Evolutionary conservation across 2,113 vertebrate species (phyloP).

Genomic region (Cepphus grylle): DNA sequence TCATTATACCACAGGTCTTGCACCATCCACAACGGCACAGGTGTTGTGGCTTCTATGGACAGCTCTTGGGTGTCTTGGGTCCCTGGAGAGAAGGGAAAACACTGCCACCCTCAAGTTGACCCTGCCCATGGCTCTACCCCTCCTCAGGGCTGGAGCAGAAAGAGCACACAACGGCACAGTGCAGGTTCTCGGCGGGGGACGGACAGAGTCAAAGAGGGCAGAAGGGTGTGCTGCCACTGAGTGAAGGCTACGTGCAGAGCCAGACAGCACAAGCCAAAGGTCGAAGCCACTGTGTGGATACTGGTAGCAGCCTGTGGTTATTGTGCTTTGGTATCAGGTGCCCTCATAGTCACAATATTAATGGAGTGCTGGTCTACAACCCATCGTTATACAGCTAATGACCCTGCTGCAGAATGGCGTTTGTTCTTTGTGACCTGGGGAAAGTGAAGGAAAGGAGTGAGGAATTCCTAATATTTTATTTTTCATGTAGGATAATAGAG

Average conservation of each 20-base stretch:
- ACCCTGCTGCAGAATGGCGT: not conserved
- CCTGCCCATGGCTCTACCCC: not conserved
- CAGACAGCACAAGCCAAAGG: not conserved
- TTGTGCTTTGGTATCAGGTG: not conserved
- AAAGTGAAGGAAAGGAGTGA: not conserved
- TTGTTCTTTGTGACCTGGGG: not conserved
- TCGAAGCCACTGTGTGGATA: not conserved
- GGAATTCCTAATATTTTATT: not conserved
- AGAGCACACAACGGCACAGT: not conserved
- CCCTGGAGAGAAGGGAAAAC: not conserved
- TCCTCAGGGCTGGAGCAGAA: not conserved
- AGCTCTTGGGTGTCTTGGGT: not conserved
- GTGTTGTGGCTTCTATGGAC: not conserved
- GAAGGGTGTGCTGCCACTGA: not conserved
- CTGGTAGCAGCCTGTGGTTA: not conserved
- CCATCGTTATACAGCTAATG: not conserved
- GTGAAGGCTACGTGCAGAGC: not conserved
- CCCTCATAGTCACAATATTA: not conserved
- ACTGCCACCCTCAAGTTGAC: not conserved
- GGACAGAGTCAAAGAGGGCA: not conserved
- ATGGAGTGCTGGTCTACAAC: not conserved
- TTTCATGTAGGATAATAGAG: not conserved
- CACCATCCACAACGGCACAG: fast-evolving
- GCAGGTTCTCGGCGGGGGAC: not conserved
- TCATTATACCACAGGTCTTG: not conserved